Conservation (phyloP, 2,113 vertebrate species). For the Cairina moschata region DNA sequence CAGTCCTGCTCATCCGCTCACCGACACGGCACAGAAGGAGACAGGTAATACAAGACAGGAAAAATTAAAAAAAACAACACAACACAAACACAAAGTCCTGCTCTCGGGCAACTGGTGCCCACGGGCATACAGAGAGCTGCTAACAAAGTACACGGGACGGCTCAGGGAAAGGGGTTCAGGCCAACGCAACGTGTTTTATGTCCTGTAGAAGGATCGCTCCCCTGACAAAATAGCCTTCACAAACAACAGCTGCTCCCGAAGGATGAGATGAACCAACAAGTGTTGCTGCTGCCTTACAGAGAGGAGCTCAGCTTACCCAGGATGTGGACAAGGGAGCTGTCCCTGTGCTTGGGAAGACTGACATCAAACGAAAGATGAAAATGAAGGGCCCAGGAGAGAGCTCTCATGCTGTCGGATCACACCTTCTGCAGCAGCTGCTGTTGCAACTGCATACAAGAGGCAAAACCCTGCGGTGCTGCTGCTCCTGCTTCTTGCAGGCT, state of each 20-base stretch:
- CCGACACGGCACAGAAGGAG: neutral
- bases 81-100: too few relatives aligned
- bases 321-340: neutral
- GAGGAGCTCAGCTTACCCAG: neutral
- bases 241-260: neutral
- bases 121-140: neutral
- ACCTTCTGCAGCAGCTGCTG: neutral
- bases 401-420: neutral
- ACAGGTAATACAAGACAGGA: neutral
- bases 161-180: neutral
- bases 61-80: neutral
- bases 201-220: neutral
- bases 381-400: neutral
- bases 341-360: neutral
- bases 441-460: rapidly evolving
- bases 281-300: neutral
- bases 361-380: neutral
- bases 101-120: neutral
- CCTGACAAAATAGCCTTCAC: neutral
- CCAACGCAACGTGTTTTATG: neutral
- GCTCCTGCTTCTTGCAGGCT: neutral
- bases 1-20: neutral
- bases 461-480: neutral
- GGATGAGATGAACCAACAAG: neutral
- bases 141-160: neutral